Percentiles rank a stretch among this genome's conserved stretches.
Evolutionary conservation across 2,797 vertebrate species (phyloP).

Genomic region (Thaleichthys pacificus): DNA sequence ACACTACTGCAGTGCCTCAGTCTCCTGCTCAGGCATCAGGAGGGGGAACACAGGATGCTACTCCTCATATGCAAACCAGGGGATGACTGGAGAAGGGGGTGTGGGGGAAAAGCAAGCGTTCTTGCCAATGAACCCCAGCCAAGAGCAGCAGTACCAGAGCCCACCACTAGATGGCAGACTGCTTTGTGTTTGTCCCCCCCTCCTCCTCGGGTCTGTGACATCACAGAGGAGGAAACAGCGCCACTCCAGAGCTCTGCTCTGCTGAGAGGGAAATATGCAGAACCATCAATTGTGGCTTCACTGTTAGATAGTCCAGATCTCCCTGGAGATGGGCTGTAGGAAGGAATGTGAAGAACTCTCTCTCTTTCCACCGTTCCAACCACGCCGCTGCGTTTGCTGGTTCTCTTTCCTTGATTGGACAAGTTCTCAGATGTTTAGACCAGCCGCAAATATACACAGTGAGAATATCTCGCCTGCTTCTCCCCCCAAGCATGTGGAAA

Average conservation of each 20-base stretch:
- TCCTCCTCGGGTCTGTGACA: constrained; percentile 41
- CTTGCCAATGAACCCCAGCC: background rate
- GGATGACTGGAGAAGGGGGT: too few relatives aligned
- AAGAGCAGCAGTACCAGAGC: background rate
- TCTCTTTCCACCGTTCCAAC: constrained; percentile 48
- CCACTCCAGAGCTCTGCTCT: constrained; percentile 44
- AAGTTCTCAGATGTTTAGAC: constrained; percentile 5
- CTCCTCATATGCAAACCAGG: background rate
- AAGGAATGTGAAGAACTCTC: constrained; percentile 76
- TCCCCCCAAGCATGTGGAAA: constrained; percentile 16
- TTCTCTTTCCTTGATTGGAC: constrained; percentile 18
- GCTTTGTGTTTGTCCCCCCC: constrained; percentile 16
- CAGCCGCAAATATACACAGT: constrained; percentile 32
- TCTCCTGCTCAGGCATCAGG: too few relatives aligned
- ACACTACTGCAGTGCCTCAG: too few relatives aligned
- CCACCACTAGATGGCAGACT: constrained; percentile 60
- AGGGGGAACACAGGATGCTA: too few relatives aligned
- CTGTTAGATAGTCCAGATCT: constrained; percentile 71
- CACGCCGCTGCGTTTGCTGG: background rate
- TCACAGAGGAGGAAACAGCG: constrained; percentile 52
- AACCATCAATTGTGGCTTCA: constrained; percentile 77
- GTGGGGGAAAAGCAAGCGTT: background rate
- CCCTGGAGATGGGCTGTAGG: constrained; percentile 52
- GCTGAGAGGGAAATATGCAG: constrained; percentile 64
- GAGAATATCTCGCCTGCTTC: constrained; percentile 4